Base-by-base conservation (phyloP, 2,888 invertebrate genomes). In the Coronaproctus castanopsis region DNA sequence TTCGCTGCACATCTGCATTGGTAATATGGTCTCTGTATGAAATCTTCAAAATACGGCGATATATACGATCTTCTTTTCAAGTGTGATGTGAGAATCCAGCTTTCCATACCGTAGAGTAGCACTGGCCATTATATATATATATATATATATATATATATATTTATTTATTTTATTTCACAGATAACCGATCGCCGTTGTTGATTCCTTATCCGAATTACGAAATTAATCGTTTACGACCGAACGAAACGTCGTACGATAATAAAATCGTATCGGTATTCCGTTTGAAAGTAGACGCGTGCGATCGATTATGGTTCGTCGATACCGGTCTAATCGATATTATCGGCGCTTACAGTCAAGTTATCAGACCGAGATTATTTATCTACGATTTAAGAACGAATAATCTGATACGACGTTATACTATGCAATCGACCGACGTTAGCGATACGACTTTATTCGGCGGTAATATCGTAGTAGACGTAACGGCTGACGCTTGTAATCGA, bases 181-280 rank as follows among this genome's bases (percentile, higher is more conserved):
- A 54, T 20, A 62, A 62, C n/a, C 14, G 57, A 71, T 86, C 89
- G 65, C 83, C 85, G 22, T 72, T 73, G 8, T 70, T 88, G 24
- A 80, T 75, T 54, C 87, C 88, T 0, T 89, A 87, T 69, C 88
- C 88, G 2, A 79, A 78, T 64, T 82, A 92, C 70, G 80, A 82
- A 54, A 77, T 92, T 55, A 58, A 58, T 20, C 48, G 54, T 22
- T 50, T 58, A 2, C 14, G 54, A 1, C 48, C 54, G 18, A 64
- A 64, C 53, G 57, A 63, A 8, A 62, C 64, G 5, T 55, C 59
- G 14, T 58, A 36, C 51, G 21, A 50, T 23, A 54, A 49, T 10
- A 66, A 63, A 24, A 65, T 68, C 5, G 64, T 82, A 0, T 87
- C 87, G 1, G 86, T 87, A 1, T 87, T 87, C 68, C 77, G 88